A percentile compares a stretch with the other conserved stretches of the same genome.
phyloP scores from a whole-genome alignment of 2,797 vertebrate genomes.

The Glossophaga mutica region DNA sequence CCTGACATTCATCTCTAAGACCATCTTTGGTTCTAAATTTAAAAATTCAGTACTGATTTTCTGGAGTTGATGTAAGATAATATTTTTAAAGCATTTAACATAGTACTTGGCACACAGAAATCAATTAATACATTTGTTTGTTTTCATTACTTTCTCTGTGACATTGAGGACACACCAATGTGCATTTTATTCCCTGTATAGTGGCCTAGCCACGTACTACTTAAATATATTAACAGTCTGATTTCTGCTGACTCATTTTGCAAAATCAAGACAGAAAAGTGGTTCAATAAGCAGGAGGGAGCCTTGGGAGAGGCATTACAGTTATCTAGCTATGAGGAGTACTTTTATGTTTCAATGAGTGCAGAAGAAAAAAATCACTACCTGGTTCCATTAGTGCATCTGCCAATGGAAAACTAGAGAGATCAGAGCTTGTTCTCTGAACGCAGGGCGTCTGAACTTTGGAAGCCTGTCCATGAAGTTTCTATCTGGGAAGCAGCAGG shows the following conservation, averaged over 20 bases:
- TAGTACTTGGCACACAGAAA: background rate
- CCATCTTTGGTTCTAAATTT: background rate
- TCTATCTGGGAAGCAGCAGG: background rate
- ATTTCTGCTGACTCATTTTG: conserved; percentile 10
- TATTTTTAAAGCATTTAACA: background rate
- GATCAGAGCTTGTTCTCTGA: background rate
- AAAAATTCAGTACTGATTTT: background rate
- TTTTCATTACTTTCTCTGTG: conserved; percentile 1
- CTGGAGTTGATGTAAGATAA: background rate
- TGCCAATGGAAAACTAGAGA: background rate
- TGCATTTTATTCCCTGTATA: background rate
- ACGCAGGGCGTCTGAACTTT: background rate
- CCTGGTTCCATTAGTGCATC: background rate
- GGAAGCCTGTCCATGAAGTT: background rate
- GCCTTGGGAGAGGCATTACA: background rate
- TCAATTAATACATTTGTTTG: background rate
- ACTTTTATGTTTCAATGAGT: background rate
- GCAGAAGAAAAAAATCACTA: background rate
- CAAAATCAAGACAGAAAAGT: background rate
- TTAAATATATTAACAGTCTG: background rate
- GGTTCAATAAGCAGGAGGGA: background rate
- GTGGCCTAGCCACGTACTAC: background rate
- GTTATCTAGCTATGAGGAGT: background rate
- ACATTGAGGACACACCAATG: background rate
- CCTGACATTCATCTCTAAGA: background rate